phyloP scores from a whole-genome alignment of 2,113 vertebrate genomes.

The Gallinago undulata region DNA sequence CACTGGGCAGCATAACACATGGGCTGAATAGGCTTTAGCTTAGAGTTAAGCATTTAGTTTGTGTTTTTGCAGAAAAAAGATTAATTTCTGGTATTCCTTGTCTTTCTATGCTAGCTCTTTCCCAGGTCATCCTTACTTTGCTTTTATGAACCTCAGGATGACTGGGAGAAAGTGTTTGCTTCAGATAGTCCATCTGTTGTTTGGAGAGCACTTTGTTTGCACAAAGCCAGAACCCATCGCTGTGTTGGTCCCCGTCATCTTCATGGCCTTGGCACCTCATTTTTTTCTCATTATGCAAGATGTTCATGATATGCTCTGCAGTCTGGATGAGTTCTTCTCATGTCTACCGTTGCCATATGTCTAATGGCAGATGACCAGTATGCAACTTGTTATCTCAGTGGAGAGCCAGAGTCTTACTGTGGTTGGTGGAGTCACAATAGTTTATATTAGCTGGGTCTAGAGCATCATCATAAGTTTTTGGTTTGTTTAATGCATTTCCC shows the following conservation, averaged over 20 bases:
- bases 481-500: background rate
- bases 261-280: background rate
- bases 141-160: background rate
- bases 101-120: background rate
- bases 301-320: background rate
- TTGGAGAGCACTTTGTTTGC: background rate
- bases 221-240: too few relatives aligned
- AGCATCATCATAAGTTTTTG: background rate
- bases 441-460: background rate
- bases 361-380: background rate
- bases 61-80: background rate
- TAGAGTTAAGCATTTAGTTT: background rate
- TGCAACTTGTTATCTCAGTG: background rate
- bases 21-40: background rate
- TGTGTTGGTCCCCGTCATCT: background rate
- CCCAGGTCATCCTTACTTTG: background rate
- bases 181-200: rapidly evolving
- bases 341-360: background rate
- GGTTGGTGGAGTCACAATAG: rapidly evolving
- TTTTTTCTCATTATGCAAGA: background rate
- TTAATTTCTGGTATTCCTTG: background rate
- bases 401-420: background rate
- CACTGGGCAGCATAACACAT: background rate
- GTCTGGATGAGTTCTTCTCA: background rate
- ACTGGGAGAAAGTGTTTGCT: background rate